A percentile compares a stretch with the other conserved stretches of the same genome.
These are phyloP conservation scores for Apogon hyalosoma DNA, from an alignment of 2,797 vertebrate genomes.

Conservation along the genomic window DNA sequence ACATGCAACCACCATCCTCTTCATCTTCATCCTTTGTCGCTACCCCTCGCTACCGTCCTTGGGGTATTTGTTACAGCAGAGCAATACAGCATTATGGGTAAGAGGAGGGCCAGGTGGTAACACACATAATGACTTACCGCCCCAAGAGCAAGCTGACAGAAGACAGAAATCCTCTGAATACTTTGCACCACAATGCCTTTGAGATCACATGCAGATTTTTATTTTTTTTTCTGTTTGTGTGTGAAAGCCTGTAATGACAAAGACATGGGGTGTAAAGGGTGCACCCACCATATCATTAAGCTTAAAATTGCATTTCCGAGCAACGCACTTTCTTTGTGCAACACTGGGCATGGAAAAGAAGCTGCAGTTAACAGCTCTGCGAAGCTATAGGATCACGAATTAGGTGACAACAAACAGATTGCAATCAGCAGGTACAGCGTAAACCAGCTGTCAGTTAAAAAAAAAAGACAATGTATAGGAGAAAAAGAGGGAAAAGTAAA, in stretches of 20 bases:
- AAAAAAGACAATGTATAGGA: slow-evolving; percentile 26
- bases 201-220: slow-evolving; percentile 15
- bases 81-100: slow-evolving; percentile 54
- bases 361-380: background rate
- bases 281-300: background rate
- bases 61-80: slow-evolving; percentile 59
- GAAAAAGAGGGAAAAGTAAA: background rate
- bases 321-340: slow-evolving; percentile 1
- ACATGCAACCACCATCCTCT: slow-evolving; percentile 62
- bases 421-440: slow-evolving; percentile 26
- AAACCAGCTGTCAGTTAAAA: slow-evolving; percentile 12
- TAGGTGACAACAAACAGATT: slow-evolving; percentile 29
- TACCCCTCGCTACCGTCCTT: slow-evolving; percentile 54
- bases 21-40: slow-evolving; percentile 69
- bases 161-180: slow-evolving; percentile 33
- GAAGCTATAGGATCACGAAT: slow-evolving; percentile 26
- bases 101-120: slow-evolving; percentile 60
- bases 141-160: slow-evolving; percentile 33
- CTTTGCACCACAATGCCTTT: slow-evolving; percentile 16
- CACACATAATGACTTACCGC: slow-evolving; percentile 47
- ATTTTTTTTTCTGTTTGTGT: slow-evolving; percentile 23
- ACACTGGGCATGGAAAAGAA: background rate
- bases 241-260: background rate
- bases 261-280: background rate
- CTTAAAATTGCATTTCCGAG: background rate